phyloP scores from a whole-genome alignment of 2,797 vertebrate species.

The Tragopan temminckii region DNA sequence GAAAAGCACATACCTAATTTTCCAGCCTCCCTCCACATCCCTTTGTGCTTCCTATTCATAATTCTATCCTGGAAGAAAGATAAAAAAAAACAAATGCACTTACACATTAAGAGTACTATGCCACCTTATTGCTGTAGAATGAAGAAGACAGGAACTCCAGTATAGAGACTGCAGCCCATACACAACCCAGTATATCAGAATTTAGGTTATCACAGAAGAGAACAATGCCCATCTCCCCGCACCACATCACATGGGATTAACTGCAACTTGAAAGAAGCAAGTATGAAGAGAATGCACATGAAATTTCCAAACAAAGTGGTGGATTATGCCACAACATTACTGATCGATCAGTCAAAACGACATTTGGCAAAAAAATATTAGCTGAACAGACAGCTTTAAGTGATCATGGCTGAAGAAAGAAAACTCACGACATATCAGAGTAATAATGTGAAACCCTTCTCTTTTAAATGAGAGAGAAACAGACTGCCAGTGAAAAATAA shows the following conservation, averaged over 20 bases:
- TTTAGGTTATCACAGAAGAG: neutral
- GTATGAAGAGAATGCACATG: neutral
- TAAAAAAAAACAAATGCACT: neutral
- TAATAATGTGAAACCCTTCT: neutral
- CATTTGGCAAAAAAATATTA: neutral
- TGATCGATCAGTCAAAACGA: neutral
- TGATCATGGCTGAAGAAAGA: neutral
- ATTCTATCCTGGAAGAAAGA: neutral
- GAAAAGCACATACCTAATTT: neutral
- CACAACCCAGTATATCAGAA: neutral
- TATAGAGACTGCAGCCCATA: neutral
- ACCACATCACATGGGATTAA: neutral
- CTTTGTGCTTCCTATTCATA: slow-evolving; percentile 25
- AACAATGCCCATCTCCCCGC: neutral
- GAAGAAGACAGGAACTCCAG: neutral
- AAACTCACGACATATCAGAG: neutral
- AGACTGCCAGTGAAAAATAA: slow-evolving; percentile 8
- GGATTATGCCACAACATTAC: neutral
- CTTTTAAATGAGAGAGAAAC: neutral
- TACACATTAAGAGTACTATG: neutral
- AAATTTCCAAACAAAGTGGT: neutral
- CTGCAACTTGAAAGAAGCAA: neutral
- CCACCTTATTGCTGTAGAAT: neutral
- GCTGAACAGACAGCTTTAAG: neutral
- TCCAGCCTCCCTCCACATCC: slow-evolving; percentile 9